A percentile compares a stretch with the other conserved stretches of the same genome.
Conservation (phyloP, 2,113 vertebrate species). For the Theristicus caerulescens region DNA sequence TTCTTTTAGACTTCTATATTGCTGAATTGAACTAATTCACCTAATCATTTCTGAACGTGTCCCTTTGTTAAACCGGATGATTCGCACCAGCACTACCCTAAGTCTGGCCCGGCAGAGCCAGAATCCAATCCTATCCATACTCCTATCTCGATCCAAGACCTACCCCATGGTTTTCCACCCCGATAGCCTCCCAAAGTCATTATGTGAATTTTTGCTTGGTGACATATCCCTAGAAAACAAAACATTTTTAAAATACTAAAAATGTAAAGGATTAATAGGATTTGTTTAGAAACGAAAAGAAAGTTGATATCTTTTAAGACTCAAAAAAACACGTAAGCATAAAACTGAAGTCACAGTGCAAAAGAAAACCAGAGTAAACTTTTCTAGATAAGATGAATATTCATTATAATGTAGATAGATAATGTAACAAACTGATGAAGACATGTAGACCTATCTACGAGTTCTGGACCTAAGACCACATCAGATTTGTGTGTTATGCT, state of each 20-base stretch:
- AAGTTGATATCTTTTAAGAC: not conserved
- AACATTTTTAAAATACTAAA: not conserved
- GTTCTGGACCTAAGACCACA: not conserved
- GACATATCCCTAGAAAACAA: not conserved
- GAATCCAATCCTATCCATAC: rapidly evolving
- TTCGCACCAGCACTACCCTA: not conserved
- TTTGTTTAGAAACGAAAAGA: not conserved
- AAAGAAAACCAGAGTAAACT: not conserved
- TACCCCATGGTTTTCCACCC: not conserved
- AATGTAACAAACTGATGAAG: not conserved
- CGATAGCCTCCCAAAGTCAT: not conserved
- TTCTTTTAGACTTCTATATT: not conserved
- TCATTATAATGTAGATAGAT: not conserved
- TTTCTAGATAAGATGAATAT: not conserved
- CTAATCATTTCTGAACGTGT: not conserved
- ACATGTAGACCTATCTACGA: no score
- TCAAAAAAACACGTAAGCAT: rapidly evolving
- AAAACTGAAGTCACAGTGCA: not conserved
- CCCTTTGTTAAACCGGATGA: not conserved
- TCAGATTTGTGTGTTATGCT: not conserved
- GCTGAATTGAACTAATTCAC: not conserved
- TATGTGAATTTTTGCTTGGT: not conserved
- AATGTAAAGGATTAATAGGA: not conserved
- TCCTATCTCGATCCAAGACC: not conserved
- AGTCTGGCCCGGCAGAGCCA: not conserved